Conservation (phyloP, 2,797 vertebrate species). For the Sitta carolinensis region DNA sequence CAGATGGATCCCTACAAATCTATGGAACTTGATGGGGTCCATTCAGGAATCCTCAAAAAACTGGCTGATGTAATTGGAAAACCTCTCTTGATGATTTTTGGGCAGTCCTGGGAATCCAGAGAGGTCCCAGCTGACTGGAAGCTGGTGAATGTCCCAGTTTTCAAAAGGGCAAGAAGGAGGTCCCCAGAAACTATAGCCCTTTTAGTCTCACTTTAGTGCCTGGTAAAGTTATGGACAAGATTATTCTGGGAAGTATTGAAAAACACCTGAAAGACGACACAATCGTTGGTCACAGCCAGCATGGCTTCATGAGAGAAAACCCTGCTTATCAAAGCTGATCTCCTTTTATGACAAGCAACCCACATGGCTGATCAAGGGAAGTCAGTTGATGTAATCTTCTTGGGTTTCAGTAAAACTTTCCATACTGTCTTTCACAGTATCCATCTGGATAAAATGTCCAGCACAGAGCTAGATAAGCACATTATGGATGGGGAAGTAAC, state of each 20-base stretch:
- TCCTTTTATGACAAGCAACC: not conserved
- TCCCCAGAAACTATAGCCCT: not conserved
- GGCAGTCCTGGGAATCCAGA: not conserved
- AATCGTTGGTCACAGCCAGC: accelerated
- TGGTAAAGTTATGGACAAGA: not conserved
- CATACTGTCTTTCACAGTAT: not conserved
- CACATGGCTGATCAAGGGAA: not conserved
- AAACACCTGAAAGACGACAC: not conserved
- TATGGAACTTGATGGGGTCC: not conserved
- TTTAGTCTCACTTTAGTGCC: not conserved
- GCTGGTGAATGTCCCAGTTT: not conserved
- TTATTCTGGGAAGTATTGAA: not conserved
- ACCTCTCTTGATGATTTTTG: not conserved
- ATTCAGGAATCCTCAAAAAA: not conserved
- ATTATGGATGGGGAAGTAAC: too few relatives aligned
- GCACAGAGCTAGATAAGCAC: not conserved
- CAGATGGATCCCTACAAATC: not conserved
- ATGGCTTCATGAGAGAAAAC: not conserved
- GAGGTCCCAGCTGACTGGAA: too few relatives aligned
- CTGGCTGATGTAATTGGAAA: not conserved
- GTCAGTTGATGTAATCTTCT: too few relatives aligned
- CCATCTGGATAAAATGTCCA: not conserved
- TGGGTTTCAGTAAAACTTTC: not conserved
- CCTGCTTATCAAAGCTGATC: not conserved
- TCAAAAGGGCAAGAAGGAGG: not conserved